These are phyloP conservation scores for Calidris pygmaea DNA, from an alignment of 2,113 vertebrate species.

Conservation along the genomic window DNA sequence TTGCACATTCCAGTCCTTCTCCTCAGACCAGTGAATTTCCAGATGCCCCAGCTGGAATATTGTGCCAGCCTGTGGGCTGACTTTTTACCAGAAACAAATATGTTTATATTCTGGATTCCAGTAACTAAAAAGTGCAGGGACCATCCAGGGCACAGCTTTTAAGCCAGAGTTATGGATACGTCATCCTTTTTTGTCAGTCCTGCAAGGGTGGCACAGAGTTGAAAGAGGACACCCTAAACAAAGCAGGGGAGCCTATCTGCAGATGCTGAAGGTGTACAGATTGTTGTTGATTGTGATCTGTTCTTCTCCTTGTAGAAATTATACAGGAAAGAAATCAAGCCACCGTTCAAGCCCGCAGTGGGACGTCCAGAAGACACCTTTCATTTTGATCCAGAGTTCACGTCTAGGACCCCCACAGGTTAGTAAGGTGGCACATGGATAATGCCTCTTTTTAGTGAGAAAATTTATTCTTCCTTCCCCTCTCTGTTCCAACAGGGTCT, in stretches of 20 bases:
- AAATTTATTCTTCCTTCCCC: not conserved
- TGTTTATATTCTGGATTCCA: not conserved
- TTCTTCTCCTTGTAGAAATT: conserved; percentile 78
- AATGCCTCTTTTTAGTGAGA: not conserved
- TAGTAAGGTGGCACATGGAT: not conserved
- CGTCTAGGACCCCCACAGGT: conserved; percentile 94
- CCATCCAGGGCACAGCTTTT: not conserved
- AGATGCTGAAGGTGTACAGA: not conserved
- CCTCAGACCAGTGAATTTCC: not conserved
- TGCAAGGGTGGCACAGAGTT: not conserved
- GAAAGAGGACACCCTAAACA: not conserved
- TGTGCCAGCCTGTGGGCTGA: not conserved
- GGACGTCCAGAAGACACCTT: conserved; percentile 96
- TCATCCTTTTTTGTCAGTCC: not conserved
- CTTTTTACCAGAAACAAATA: not conserved
- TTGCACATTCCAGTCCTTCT: not conserved
- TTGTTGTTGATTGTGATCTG: not conserved
- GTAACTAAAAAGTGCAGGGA: not conserved
- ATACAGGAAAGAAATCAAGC: conserved; percentile 89
- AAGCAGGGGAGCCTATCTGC: not conserved
- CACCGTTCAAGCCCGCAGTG: conserved; percentile 92
- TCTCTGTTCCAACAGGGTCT: not conserved
- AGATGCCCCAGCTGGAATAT: not conserved
- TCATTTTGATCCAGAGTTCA: conserved; percentile 97
- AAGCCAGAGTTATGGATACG: accelerated